Conservation (phyloP, 92 coral and sea anemone species). For the Meandrina meandrites region DNA sequence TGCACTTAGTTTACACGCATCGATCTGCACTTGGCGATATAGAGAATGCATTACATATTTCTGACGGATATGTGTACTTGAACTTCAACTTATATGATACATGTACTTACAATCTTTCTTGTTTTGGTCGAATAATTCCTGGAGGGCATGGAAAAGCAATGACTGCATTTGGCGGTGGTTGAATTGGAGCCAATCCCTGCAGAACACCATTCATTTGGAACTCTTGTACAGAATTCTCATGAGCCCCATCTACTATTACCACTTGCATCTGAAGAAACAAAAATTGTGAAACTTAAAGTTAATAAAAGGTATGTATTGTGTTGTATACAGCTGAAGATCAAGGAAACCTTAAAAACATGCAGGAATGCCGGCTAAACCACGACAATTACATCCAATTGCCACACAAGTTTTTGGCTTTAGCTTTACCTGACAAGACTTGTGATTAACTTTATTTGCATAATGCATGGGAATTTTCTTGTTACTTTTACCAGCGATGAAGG, state of each 20-base stretch:
- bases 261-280: constrained; percentile 58
- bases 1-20: too few relatives aligned
- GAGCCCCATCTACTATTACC: constrained; percentile 79
- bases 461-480: too few relatives aligned
- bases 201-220: constrained; percentile 33
- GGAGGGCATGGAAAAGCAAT: constrained; percentile 79
- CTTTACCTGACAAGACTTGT: too few relatives aligned
- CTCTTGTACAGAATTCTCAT: constrained; percentile 19
- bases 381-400: too few relatives aligned
- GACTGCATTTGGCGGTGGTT: constrained; percentile 67
- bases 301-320: background rate
- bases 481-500: too few relatives aligned
- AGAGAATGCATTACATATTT: background rate
- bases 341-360: too few relatives aligned
- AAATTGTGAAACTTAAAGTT: background rate
- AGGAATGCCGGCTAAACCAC: too few relatives aligned
- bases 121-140: constrained; percentile 52
- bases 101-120: constrained; percentile 78
- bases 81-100: background rate
- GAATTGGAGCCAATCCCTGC: constrained; percentile 64
- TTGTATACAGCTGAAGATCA: background rate
- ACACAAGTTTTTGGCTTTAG: too few relatives aligned
- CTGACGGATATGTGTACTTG: too few relatives aligned
- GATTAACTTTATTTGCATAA: too few relatives aligned
- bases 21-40: background rate